Base-by-base conservation (phyloP, 2,797 vertebrate species). In the Phrynocephalus guinanensis region DNA sequence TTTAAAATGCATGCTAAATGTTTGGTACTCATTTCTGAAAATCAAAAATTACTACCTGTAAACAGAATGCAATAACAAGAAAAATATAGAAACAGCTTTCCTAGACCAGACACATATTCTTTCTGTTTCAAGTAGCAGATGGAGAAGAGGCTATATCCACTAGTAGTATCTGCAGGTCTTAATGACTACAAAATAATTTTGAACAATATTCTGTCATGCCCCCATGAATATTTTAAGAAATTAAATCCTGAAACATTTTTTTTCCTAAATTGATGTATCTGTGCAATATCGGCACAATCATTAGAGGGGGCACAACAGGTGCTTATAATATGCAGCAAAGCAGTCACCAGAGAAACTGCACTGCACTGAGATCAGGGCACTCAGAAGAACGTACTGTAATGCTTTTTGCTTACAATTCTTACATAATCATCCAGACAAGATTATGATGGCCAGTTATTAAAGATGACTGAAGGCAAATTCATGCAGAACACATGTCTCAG, bases 21-120 rank as follows among this genome's bases (percentile, higher is more conserved):
- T 30, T 94, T 94, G 77, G 87, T 94, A 90, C 73, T 92, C 92
- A 95, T 95, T 96, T 95, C 92, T 95, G 94, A 92, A 96, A 94
- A 92, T 92, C 92, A 95, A 28, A 92, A 95, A 94, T 93, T 91
- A 93, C 85, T 92, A 94, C 90, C 88, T 94, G 89, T 79, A 92
- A 94, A 76, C 82, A 88, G 83, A 88, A 93, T 71, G 90, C 82
- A 92, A 92, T 94, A 93, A 91, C 88, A 91, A 91, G 82, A 80
- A 92, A 88, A 28, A 82, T 82, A 84, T 90, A 87, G 88, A 77
- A 80, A 67, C 89, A 86, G 79, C 80, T 86, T 89, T 93, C 33
- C 26, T n/a, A 68, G 71, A 87, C 44, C 87, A 88, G 67, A 89
- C 33, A 75, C 87, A 52, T 71, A 93, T 92, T 92, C 88, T 90